phyloP scores from a whole-genome alignment of 2,797 vertebrate species.

The Schizopygopsis malacanthus region DNA sequence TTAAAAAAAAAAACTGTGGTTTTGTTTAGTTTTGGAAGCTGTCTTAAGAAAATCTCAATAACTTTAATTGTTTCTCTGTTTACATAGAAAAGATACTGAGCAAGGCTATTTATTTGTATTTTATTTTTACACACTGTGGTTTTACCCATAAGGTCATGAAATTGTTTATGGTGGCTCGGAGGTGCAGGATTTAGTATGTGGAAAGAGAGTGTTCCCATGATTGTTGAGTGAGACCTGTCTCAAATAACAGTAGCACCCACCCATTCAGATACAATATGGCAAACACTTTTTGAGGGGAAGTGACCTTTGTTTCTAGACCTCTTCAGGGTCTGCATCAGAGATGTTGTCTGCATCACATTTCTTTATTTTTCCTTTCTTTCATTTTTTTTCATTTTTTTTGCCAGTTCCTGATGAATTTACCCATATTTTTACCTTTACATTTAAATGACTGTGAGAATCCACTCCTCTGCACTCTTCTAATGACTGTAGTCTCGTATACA shows the following conservation, averaged over 20 bases:
- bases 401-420: slow-evolving; percentile 83
- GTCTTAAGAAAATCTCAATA: slow-evolving; percentile 68
- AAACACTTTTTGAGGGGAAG: slow-evolving; percentile 4
- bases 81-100: neutral
- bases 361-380: slow-evolving; percentile 63
- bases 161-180: neutral
- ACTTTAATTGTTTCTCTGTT: neutral
- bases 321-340: slow-evolving; percentile 84
- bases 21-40: neutral
- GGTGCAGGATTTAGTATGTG: neutral
- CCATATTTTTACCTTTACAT: slow-evolving; percentile 76
- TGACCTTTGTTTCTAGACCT: slow-evolving; percentile 76
- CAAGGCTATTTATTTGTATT: neutral
- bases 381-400: slow-evolving; percentile 74
- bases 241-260: slow-evolving; percentile 64
- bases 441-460: slow-evolving; percentile 78
- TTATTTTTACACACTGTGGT: neutral
- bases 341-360: slow-evolving; percentile 85
- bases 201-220: neutral
- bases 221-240: slow-evolving; percentile 35
- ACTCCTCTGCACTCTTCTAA: slow-evolving; percentile 75
- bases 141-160: neutral
- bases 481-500: slow-evolving; percentile 70
- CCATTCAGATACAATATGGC: slow-evolving; percentile 70
- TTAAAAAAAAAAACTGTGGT: slow-evolving; percentile 14